A percentile compares a stretch with the other conserved stretches of the same genome.
Evolutionary conservation across 2,888 invertebrate species (phyloP).

Genomic region (Pristionchus maxplancki): DNA sequence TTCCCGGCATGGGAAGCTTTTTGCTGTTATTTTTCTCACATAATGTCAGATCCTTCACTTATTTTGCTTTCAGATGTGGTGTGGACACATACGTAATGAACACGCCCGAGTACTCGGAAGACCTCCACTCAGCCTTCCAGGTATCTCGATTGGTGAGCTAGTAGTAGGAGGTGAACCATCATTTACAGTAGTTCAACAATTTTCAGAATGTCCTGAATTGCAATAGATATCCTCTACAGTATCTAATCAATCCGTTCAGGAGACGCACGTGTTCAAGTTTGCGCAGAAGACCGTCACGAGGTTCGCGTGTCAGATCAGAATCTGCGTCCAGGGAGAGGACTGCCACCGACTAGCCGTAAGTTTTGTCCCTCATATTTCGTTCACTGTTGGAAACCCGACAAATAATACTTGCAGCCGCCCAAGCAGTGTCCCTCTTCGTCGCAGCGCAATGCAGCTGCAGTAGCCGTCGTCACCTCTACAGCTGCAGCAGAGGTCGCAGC

Average conservation of each 20-base stretch:
- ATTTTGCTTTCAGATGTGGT: constrained; percentile 69
- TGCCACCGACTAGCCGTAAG: constrained; percentile 73
- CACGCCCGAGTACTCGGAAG: constrained; percentile 72
- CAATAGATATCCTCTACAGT: neutral
- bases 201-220: neutral
- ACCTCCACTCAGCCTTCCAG: constrained; percentile 74
- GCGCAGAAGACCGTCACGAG: constrained; percentile 76
- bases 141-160: constrained; percentile 54
- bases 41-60: neutral
- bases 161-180: neutral
- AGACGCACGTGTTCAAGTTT: constrained; percentile 77
- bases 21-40: neutral
- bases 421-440: constrained; percentile 35
- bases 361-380: neutral
- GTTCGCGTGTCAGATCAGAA: constrained; percentile 75
- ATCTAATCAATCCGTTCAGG: constrained; percentile 56
- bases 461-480: neutral
- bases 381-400: neutral
- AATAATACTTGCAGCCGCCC: constrained; percentile 28
- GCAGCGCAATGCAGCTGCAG: neutral
- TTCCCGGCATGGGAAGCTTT: constrained; percentile 73
- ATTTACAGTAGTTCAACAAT: neutral
- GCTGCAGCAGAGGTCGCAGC: neutral
- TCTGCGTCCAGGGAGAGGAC: constrained; percentile 74
- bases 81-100: constrained; percentile 76